Evolutionary conservation across 2,888 invertebrate genomes (phyloP), one percentile per base, ranked within the genome.

Genomic region (Baccha elongata): DNA sequence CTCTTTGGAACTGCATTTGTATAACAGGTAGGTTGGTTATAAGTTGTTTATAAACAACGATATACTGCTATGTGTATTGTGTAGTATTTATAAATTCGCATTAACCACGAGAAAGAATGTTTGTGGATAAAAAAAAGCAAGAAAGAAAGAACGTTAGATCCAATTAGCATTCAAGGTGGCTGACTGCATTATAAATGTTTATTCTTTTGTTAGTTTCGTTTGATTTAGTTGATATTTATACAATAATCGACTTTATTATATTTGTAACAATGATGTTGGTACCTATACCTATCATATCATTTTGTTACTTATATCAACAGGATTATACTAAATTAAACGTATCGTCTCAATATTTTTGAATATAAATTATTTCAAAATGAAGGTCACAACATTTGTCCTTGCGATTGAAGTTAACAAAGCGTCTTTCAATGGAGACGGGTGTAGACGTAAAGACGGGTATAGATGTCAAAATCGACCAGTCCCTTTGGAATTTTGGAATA

Each of bases 91-190:
- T 0, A 6, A 55, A 42, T 42, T 29, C 42, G 26, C 58, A 60
- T 26, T 11, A 32, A 60, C 44, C 23, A 40, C 23, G 19, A 40
- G 40, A 40, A 8, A 19, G 58, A 40, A 23, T 58, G 58, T 40
- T 58, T 58, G 10, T 7, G 11, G 17, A 29, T n/a, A 4, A 42
- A 44, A 42, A 58, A 13, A n/a, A 35, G 19, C 3, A 46, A 46
- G 6, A 44, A 44, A 37, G 8, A 29, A 44, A 26, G 8, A 64
- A 71, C 17, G 40, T 52, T 42, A 55, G n/a, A 71, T 64, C 40
- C 55, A 71, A 76, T 76, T 76, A 76, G 40, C 53, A 55, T 60
- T 75, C 44, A 52, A 75, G 40, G 53, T 35, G 55, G 26, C 23
- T 37, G 23, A 40, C 40, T 26, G 19, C 17, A 15, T 52, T 52